Evolutionary conservation across 1,140 invertebrate genomes (phyloP), one percentile per base, ranked within the genome.

Genomic region (Drosophila virilis): DNA sequence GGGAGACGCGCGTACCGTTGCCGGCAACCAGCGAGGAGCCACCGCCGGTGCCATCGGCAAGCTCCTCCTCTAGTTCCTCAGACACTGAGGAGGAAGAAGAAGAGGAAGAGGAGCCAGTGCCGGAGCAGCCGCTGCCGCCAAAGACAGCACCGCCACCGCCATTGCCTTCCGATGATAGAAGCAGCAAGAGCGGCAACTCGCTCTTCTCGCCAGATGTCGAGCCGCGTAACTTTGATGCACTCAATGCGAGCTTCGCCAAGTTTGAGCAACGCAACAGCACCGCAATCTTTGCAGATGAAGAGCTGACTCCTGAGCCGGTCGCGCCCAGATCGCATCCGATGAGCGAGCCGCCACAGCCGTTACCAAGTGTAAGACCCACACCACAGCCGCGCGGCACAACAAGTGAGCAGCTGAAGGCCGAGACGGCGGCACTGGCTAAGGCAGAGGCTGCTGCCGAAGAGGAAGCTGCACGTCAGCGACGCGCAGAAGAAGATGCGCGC

Each of bases 1-100:
- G 91, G 90, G 92, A 92, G 35, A 69, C 77, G 0, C 76, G 80
- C 1, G 89, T 92, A 0, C 91, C 90, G 2, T 40, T 92, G 51
- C 68, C 77, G 12, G 54, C 75, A n/a, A 71, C 70, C 28, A 69
- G 28, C 4, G 79, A 82, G 35, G 65, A 83, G 43, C 40, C 62
- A 7, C 60, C 67, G 5, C 50, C 59, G 46, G 33, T 46, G 13
- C 9, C 51, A n/a, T 42, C 70, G 3, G 35, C 60, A 7, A 78
- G 64, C 22, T 72, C 72, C 2, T 64, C 65, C 1, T 76, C 77
- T 3, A 58, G 45, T 10, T 83, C 77, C 22, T 78, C 66, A 37
- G 69, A 86, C 1, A 67, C 22, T 9, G 61, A 81, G 9, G 60
- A 37, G 1, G 77, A 77, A 3, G 45, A 59, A 0, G 33, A 57